Percentiles rank a stretch among this genome's conserved stretches.
These are phyloP conservation scores for Altica lythri DNA, from an alignment of 2,888 invertebrate genomes.

Conservation along the genomic window DNA sequence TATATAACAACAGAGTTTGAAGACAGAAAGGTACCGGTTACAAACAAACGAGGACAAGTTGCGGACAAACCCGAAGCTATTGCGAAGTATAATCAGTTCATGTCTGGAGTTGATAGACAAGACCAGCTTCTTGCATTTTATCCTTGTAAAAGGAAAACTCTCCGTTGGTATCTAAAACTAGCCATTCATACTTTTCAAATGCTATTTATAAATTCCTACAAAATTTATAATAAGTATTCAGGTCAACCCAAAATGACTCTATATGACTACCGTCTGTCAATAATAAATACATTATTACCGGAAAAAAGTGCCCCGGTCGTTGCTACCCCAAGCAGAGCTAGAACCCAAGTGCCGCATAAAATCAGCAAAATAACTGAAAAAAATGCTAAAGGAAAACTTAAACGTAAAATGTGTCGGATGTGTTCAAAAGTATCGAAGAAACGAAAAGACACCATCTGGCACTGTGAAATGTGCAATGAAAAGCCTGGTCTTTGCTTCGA, in stretches of 20 bases:
- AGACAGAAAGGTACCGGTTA: constrained; percentile 5
- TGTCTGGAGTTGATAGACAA: constrained; percentile 1
- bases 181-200: constrained; percentile 1
- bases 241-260: constrained; percentile 1
- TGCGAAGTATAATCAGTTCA: background rate
- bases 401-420: constrained; percentile 1
- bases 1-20: constrained; percentile 1
- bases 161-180: background rate
- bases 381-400: constrained; percentile 5
- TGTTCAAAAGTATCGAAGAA: constrained; percentile 3
- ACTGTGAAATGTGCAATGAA: no score
- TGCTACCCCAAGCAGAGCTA: constrained; percentile 1
- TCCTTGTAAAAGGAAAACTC: background rate
- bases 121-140: no score
- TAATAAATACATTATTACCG: constrained; percentile 2
- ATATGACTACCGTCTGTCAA: constrained; percentile 7
- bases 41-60: constrained; percentile 7
- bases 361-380: background rate
- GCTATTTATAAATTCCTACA: constrained; percentile 7
- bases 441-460: constrained; percentile 1
- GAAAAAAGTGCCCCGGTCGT: constrained; percentile 4
- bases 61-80: constrained; percentile 1
- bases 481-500: constrained; percentile 5
- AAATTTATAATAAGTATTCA: constrained; percentile 6
- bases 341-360: constrained; percentile 1